A percentile compares a stretch with the other conserved stretches of the same genome.
These are phyloP conservation scores for Stegostoma tigrinum DNA, from an alignment of 2,113 vertebrate species.

Conservation along the genomic window DNA sequence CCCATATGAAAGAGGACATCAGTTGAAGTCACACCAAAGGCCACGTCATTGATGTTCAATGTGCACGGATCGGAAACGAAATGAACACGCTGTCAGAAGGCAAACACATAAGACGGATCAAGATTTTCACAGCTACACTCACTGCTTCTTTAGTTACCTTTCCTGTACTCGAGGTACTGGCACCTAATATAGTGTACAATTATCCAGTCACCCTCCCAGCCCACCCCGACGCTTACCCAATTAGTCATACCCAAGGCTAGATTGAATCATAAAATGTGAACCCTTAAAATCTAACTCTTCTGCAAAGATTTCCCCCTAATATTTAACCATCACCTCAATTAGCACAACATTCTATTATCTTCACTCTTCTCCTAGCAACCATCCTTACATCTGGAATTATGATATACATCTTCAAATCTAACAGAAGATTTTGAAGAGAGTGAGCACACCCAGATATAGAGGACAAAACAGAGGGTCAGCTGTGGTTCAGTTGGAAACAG, in stretches of 20 bases:
- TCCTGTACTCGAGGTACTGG: not conserved
- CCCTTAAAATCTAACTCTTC: too few relatives aligned
- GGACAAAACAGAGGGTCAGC: too few relatives aligned
- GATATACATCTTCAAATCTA: too few relatives aligned
- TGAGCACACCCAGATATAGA: too few relatives aligned
- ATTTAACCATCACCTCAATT: not conserved
- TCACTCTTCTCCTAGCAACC: too few relatives aligned
- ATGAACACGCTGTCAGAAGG: constrained; percentile 61
- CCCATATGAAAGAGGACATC: constrained; percentile 86
- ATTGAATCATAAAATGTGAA: not conserved
- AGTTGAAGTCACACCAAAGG: constrained; percentile 77
- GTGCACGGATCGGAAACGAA: constrained; percentile 84
- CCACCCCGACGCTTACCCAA: too few relatives aligned
- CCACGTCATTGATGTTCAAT: constrained; percentile 65
- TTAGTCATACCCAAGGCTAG: too few relatives aligned
- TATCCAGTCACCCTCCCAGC: not conserved
- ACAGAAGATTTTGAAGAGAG: too few relatives aligned
- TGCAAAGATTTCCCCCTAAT: not conserved
- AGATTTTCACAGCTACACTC: not conserved
- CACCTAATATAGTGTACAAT: not conserved
- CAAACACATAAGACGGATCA: not conserved
- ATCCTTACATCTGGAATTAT: too few relatives aligned
- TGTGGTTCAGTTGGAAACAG: too few relatives aligned
- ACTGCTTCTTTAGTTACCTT: not conserved
- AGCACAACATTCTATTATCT: not conserved